phyloP scores from a whole-genome alignment of 2,888 invertebrate genomes.

The Cephus pygmeus region DNA sequence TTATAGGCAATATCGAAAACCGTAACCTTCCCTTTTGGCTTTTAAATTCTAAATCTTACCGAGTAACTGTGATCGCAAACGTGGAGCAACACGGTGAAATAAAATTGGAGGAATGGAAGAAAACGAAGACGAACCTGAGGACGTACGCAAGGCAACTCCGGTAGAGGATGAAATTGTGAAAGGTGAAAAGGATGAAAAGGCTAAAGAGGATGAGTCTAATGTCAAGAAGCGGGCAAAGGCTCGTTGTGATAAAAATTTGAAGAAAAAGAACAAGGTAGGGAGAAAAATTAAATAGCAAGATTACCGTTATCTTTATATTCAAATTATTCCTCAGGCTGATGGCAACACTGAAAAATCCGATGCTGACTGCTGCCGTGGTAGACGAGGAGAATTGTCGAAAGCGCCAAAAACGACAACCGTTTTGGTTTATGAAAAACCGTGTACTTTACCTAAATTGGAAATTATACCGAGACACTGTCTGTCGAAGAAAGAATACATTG shows the following conservation, averaged over 20 bases:
- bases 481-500: conserved; percentile 47
- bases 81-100: not conserved
- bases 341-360: conserved; percentile 21
- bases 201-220: not conserved
- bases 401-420: conserved; percentile 30
- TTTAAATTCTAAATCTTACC: conserved; percentile 1
- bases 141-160: conserved; percentile 44
- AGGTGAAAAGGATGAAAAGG: conserved; percentile 43
- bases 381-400: conserved; percentile 14
- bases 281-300: not conserved
- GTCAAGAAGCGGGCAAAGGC: conserved; percentile 25
- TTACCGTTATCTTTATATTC: not conserved
- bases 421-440: conserved; percentile 40
- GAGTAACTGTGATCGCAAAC: not conserved
- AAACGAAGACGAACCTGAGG: conserved; percentile 45
- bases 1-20: conserved; percentile 1
- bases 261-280: not conserved
- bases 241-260: conserved; percentile 4
- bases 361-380: conserved; percentile 38
- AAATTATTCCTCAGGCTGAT: not conserved
- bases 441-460: conserved; percentile 37
- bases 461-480: conserved; percentile 49
- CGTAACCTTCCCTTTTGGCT: conserved; percentile 16
- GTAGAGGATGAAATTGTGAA: conserved; percentile 43
- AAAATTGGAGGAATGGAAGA: conserved; percentile 38